A percentile compares a stretch with the other conserved stretches of the same genome.
Conservation (phyloP, 2,888 invertebrate species). For the Pammene aurita region DNA sequence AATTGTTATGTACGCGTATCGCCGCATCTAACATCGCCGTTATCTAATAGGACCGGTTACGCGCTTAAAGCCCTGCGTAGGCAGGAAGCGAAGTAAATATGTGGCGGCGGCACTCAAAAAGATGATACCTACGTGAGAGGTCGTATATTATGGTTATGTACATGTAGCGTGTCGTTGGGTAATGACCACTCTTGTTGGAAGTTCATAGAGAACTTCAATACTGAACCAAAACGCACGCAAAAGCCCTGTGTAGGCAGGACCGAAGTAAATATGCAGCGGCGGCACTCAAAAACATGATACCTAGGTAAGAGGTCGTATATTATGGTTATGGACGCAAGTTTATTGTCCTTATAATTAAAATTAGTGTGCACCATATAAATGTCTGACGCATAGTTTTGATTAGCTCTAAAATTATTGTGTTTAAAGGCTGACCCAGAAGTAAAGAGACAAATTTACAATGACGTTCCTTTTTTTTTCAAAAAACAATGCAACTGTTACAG, state of each 20-base stretch:
- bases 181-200: background rate
- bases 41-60: constrained; percentile 35
- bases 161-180: background rate
- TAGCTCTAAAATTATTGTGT: too few relatives aligned
- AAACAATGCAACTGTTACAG: too few relatives aligned
- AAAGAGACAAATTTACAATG: too few relatives aligned
- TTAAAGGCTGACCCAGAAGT: too few relatives aligned
- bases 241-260: constrained; percentile 38
- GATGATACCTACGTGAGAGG: constrained; percentile 30
- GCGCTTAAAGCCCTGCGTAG: constrained; percentile 39
- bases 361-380: too few relatives aligned
- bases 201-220: too few relatives aligned
- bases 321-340: too few relatives aligned
- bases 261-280: constrained; percentile 36
- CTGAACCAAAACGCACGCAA: too few relatives aligned
- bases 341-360: too few relatives aligned
- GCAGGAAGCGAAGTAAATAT: constrained; percentile 39
- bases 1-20: background rate
- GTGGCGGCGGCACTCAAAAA: constrained; percentile 36
- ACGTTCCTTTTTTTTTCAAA: too few relatives aligned
- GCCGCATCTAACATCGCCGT: constrained; percentile 23
- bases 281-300: constrained; percentile 37
- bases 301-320: constrained; percentile 11
- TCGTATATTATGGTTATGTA: constrained; percentile 12
- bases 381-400: too few relatives aligned